phyloP scores from a whole-genome alignment of 2,797 vertebrate genomes.

The Cyclura pinguis region DNA sequence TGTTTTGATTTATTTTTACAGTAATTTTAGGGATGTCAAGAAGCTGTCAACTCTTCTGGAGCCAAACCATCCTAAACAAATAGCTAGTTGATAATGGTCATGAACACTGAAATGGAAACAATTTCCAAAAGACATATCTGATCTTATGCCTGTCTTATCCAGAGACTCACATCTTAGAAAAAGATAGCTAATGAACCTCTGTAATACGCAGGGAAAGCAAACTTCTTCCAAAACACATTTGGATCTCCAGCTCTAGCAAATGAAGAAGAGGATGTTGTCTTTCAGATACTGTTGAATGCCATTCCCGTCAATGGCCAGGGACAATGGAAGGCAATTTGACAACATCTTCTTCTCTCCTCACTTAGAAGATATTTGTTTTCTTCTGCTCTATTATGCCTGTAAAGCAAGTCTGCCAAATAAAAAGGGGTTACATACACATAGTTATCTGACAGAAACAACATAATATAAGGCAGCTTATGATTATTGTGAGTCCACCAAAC shows the following conservation, averaged over 20 bases:
- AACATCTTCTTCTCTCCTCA: too few species aligned
- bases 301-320: not conserved
- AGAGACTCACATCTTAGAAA: not conserved
- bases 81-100: conserved; percentile 64
- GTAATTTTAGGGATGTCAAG: conserved; percentile 65
- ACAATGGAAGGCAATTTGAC: not conserved
- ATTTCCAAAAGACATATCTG: conserved; percentile 54
- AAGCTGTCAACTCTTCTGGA: conserved; percentile 68
- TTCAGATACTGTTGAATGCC: not conserved
- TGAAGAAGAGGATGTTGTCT: too few species aligned
- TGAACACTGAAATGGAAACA: conserved; percentile 70
- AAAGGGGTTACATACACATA: not conserved
- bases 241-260: not conserved
- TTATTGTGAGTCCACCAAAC: not conserved
- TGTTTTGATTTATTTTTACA: conserved; percentile 68
- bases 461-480: not conserved
- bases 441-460: not conserved
- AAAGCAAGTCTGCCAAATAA: not conserved
- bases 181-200: not conserved
- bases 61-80: conserved; percentile 68
- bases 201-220: not conserved
- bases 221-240: not conserved
- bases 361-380: not conserved
- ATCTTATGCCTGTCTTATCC: conserved; percentile 46
- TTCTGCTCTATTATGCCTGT: not conserved